Evolutionary conservation across 2,113 vertebrate species (phyloP), one percentile per base, ranked within the genome.

Genomic region (Edolisoma coerulescens): DNA sequence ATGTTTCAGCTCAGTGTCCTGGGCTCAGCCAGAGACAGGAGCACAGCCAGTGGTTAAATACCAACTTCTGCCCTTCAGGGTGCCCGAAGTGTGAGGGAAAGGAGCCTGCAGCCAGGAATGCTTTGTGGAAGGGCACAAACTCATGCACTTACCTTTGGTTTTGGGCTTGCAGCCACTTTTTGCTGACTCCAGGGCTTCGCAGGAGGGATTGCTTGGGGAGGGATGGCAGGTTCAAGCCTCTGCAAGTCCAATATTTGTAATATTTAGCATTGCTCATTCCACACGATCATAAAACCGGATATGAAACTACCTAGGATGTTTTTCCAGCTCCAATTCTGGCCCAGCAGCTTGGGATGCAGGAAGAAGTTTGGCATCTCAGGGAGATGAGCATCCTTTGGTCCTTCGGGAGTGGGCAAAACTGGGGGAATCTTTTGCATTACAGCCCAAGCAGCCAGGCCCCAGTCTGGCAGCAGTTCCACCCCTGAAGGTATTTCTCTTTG

Each of bases 141-240:
- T 39, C 32, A 3, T 1, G 22, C 1, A 3, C 77, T 95, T 85
- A 98, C 98, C 97, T 98, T 97, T 9, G 26, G 7, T 65, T 81
- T 93, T 20, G 57, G 71, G 50, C 18, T 73, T 52, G 54, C 80
- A 69, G 57, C 47, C 44, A 23, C 87, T n/a, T 39, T 87, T 84
- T 22, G 84, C 52, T 90, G 96, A 35, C 75, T 76, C 90, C 81
- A 93, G 90, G 94, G 82, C 45, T 70, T 83, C 35, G 28, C 94
- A 45, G 96, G 49, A 92, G 84, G 2, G 20, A 94, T 84, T 60
- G 71, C 77, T 90, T 71, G 91, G 2, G 57, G 73, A 70, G 91
- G 81, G 39, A 87, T 39, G 30, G 90, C 39, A 4, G 97, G 97
- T 80, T 98, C 97, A 86, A 98, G 97, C 87, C 96, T 98, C 98